phyloP scores from a whole-genome alignment of 2,797 vertebrate genomes.

The Atherinosoma microstoma region DNA sequence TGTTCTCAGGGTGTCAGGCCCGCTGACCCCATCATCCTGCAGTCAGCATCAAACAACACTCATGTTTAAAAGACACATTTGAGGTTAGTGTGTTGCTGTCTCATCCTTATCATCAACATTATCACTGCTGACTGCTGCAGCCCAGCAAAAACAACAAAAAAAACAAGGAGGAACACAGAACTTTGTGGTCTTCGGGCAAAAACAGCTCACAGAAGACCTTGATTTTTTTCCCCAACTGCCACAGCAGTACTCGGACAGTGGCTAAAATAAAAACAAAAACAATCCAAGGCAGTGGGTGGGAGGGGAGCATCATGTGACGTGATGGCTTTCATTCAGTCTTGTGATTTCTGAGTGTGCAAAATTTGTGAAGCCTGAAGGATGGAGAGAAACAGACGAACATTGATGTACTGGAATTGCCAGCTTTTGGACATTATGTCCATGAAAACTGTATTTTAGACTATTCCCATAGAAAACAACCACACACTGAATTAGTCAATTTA shows the following conservation, averaged over 20 bases:
- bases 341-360: conserved; percentile 72
- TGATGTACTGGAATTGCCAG: background rate
- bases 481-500: background rate
- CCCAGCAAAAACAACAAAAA: background rate
- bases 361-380: conserved; percentile 55
- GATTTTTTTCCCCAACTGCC: conserved; percentile 12
- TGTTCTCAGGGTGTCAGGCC: conserved; percentile 15
- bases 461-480: background rate
- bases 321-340: conserved; percentile 70
- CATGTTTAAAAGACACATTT: conserved; percentile 18
- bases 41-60: conserved; percentile 30
- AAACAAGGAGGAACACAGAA: background rate
- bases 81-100: conserved; percentile 11
- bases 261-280: conserved; percentile 45
- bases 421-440: background rate
- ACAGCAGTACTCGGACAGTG: conserved; percentile 18
- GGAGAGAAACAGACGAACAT: conserved; percentile 19
- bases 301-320: conserved; percentile 69
- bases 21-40: conserved; percentile 6
- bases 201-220: conserved; percentile 10
- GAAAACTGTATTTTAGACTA: background rate
- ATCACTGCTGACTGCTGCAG: conserved; percentile 23
- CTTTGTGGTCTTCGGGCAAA: conserved; percentile 20
- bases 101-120: conserved; percentile 27
- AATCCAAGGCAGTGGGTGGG: conserved; percentile 29